Conservation (phyloP, 1,140 invertebrate species). For the Zaprionus taronus region DNA sequence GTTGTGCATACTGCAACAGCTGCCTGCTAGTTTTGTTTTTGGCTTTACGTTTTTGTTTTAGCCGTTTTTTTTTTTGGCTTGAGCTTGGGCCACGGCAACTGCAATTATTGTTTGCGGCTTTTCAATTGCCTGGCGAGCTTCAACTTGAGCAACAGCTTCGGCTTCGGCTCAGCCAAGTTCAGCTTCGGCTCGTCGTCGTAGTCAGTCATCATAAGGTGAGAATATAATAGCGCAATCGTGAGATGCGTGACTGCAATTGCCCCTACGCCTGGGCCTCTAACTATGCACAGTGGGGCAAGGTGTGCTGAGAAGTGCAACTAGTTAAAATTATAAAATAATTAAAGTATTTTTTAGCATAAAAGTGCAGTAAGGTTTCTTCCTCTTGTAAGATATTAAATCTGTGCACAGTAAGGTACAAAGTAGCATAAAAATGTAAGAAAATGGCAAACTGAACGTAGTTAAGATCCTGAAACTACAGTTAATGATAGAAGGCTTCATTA, state of each 20-base stretch:
- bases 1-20: not conserved
- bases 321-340: not conserved
- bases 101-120: slow-evolving; percentile 82
- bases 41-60: slow-evolving; percentile 5
- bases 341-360: not conserved
- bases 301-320: not conserved
- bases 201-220: slow-evolving; percentile 83
- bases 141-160: slow-evolving; percentile 24
- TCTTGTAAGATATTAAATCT: too few relatives aligned
- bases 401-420: too few relatives aligned
- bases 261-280: slow-evolving; percentile 63
- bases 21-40: slow-evolving; percentile 1
- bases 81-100: slow-evolving; percentile 65
- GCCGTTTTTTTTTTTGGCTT: slow-evolving; percentile 7
- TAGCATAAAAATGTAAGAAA: too few relatives aligned
- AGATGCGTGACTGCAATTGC: slow-evolving; percentile 82
- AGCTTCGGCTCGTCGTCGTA: slow-evolving; percentile 38
- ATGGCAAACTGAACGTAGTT: too few relatives aligned
- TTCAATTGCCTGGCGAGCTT: slow-evolving; percentile 66
- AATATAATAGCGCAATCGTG: slow-evolving; percentile 82
- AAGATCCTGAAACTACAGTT: too few relatives aligned
- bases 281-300: slow-evolving; percentile 45
- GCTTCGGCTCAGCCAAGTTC: slow-evolving; percentile 31
- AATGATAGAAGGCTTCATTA: not conserved
- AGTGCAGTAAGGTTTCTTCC: not conserved